Percentiles rank a stretch among this genome's conserved stretches.
Conservation (phyloP, 1,140 invertebrate genomes). For the Ditylenchus dipsaci region DNA sequence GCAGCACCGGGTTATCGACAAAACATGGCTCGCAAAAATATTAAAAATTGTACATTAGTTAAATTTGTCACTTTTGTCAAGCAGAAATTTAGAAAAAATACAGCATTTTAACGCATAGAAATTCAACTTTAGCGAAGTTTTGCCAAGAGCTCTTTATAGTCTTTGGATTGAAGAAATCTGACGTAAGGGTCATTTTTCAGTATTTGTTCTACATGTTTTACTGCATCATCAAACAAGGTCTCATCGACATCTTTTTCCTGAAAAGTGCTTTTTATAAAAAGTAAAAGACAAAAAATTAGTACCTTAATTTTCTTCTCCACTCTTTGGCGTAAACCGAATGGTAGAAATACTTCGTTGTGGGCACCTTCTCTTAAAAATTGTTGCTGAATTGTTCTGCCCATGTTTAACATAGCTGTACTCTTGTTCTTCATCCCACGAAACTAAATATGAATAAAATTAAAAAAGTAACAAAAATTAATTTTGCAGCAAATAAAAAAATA, state of each 20-base stretch:
- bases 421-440: slow-evolving; percentile 49
- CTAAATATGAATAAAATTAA: neutral
- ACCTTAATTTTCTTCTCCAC: slow-evolving; percentile 43
- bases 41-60: too few species aligned
- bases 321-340: slow-evolving; percentile 53
- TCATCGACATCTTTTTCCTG: slow-evolving; percentile 54
- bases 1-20: too few species aligned
- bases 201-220: slow-evolving; percentile 56
- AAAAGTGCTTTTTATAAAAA: neutral
- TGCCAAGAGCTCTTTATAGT: slow-evolving; percentile 48
- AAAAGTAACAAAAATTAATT: too few species aligned
- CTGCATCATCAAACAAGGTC: slow-evolving; percentile 55
- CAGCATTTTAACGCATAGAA: too few species aligned
- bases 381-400: slow-evolving; percentile 50
- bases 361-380: slow-evolving; percentile 53
- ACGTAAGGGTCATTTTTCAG: slow-evolving; percentile 54
- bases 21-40: too few species aligned
- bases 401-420: slow-evolving; percentile 51
- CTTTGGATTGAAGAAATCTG: slow-evolving; percentile 51
- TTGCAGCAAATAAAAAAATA: too few species aligned
- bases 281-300: neutral
- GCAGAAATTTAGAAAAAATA: too few species aligned
- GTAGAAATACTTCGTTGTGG: slow-evolving; percentile 55
- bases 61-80: too few species aligned
- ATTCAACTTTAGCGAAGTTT: slow-evolving; percentile 34